Base-by-base conservation (phyloP, 2,888 invertebrate species). In the Tromatobia lineatoria region DNA sequence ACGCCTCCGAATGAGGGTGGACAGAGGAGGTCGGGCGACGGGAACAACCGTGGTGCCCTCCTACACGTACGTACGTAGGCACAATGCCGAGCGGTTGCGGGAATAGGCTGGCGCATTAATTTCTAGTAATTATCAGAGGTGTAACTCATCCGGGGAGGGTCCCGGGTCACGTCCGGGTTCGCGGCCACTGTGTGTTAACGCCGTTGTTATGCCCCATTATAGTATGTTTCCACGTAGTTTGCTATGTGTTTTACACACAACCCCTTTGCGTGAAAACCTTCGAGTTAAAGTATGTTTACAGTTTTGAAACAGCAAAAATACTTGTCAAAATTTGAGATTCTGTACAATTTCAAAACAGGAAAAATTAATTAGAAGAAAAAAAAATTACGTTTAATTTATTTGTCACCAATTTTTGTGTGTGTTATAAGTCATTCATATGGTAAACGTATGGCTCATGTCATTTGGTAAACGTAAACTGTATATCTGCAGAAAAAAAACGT, bases 181-280 rank as follows among this genome's bases (percentile, higher is more conserved):
- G 64, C 38, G 91, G 86, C 90, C 91, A 89, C 89, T 90, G 88
- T 92, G 91, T 93, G 93, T 93, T 93, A 93, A 93, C 93, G 92
- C 93, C 92, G 92, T 91, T 93, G 93, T 93, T 93, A 93, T 92
- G 92, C 92, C 92, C 92, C 93, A 93, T 93, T 93, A 93, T 93
- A 91, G 91, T 89, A 90, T 91, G 91, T 91, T 64, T 90, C 91
- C 91, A 88, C 88, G 80, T 74, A 77, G 67, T 47, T 69, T 11
- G 64, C 25, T 69, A 47, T 70, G 70, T 59, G 69, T 54, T 64
- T 74, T 23, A 59, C 57, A 71, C 47, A 64, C 52, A 61, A 64
- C 52, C 42, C 54, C 67, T 50, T 34, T 64, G 29, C 15, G 50
- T 47, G 54, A 71, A 71, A 80, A 70, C 34, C 47, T 59, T 71